Base-by-base conservation (phyloP, 2,113 vertebrate genomes). In the Semicossyphus pulcher region DNA sequence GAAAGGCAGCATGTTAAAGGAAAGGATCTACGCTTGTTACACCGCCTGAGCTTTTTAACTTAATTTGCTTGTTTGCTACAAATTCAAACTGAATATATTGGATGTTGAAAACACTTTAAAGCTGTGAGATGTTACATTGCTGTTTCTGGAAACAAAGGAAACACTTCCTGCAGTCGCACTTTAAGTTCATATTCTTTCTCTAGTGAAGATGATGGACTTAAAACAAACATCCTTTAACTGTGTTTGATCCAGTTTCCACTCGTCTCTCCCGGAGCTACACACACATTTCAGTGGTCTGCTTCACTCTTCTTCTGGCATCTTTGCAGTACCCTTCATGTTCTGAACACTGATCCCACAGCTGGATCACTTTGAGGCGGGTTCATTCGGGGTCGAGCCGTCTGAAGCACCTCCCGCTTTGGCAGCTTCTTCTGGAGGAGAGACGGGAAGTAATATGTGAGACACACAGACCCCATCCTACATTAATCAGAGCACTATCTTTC, bases 291-390 rank as follows among this genome's bases (percentile, higher is more conserved):
- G 32, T 48, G 25, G 53, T 23, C 36, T 34, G 29, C 49, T 9
- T 53, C 52, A 54, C 28, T 51, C 47, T 18, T 34, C 18, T 25
- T 52, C 57, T 23, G 36, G 10, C 48, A 15, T 28, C 7, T 28
- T 47, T 34, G 10, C 39, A 57, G 52, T 1, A 1, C n/a, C 51
- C 34, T 59, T 20, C 15, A 12, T n/a, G 58, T 10, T 36, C 4
- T 41, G 15, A 44, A 3, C 28, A 2, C 21, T 34, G 45, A 36
- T 29, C 18, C 72, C 48, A 75, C 62, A 1, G 7, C 9, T 9
- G 15, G 48, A 39, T 93, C 80, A 93, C 78, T 92, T 92, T 72
- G 75, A 72, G 21, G 85, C 62, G 1, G 76, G 16, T 3, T 91
- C 90, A 10, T 72, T 5, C 28, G 88, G 28, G 23, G 52, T 70